Evolutionary conservation across 2,888 invertebrate genomes (phyloP).

Genomic region (Caenorhabditis sinica): DNA sequence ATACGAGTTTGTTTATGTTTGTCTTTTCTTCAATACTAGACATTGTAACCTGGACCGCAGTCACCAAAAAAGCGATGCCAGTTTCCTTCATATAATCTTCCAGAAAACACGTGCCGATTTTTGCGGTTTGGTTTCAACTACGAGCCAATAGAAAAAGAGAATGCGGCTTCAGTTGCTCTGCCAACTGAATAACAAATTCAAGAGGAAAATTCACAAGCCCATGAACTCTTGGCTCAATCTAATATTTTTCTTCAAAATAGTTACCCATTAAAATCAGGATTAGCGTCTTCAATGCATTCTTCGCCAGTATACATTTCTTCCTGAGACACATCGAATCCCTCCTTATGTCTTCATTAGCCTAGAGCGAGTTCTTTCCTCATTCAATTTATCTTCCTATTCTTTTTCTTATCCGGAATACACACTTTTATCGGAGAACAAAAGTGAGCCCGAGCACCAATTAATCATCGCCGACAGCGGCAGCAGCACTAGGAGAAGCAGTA

Average conservation of each 20-base stretch:
- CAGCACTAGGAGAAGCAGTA: slow-evolving; percentile 1
- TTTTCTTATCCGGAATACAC: background rate
- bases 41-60: slow-evolving; percentile 5
- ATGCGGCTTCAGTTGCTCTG: background rate
- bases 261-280: too few relatives aligned
- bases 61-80: background rate
- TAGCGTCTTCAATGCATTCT: too few relatives aligned
- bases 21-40: background rate
- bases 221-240: too few relatives aligned
- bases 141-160: background rate
- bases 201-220: too few relatives aligned
- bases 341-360: background rate
- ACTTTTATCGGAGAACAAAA: slow-evolving; percentile 33
- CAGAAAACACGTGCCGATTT: background rate
- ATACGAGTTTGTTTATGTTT: slow-evolving; percentile 47
- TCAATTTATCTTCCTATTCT: background rate
- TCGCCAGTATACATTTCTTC: too few relatives aligned
- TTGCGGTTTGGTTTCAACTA: background rate
- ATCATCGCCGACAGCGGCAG: slow-evolving; percentile 27
- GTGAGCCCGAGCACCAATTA: slow-evolving; percentile 35
- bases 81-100: background rate
- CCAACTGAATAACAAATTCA: slow-evolving; percentile 7
- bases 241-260: too few relatives aligned
- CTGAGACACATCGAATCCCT: too few relatives aligned
- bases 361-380: background rate